These are phyloP conservation scores for Limosa lapponica DNA, from an alignment of 2,797 vertebrate genomes.

Conservation along the genomic window DNA sequence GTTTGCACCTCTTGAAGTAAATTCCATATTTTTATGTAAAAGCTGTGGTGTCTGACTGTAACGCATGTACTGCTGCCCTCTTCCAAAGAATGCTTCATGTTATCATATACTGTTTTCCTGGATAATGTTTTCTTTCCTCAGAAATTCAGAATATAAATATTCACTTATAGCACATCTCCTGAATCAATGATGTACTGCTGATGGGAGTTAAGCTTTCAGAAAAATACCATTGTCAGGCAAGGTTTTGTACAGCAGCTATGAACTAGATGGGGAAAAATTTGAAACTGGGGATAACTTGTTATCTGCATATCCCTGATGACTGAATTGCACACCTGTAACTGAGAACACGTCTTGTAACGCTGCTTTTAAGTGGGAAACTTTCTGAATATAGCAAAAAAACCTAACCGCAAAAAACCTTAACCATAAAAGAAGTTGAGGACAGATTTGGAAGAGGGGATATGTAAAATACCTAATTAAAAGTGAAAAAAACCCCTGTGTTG, in stretches of 20 bases:
- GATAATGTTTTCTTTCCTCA: neutral
- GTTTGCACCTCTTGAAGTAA: neutral
- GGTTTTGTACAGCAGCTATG: neutral
- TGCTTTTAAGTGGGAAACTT: neutral
- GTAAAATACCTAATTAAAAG: slow-evolving; percentile 5
- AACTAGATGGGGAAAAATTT: neutral
- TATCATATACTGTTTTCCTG: neutral
- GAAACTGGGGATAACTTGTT: neutral
- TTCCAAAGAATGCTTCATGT: neutral
- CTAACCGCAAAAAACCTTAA: neutral
- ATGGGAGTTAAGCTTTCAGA: slow-evolving; percentile 3
- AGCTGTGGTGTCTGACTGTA: neutral
- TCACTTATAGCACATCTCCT: neutral
- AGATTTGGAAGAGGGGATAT: neutral
- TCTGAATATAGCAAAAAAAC: neutral
- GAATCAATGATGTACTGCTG: neutral
- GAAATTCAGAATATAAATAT: slow-evolving; percentile 21
- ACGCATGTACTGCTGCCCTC: neutral
- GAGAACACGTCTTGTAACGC: neutral
- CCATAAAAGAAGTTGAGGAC: neutral
- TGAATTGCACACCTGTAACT: neutral
- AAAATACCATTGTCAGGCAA: neutral
- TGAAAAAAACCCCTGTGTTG: neutral
- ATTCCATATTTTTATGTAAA: neutral
- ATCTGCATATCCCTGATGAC: neutral